These are phyloP conservation scores for Eumacrocentrus americanus DNA, from an alignment of 2,888 invertebrate species.

Conservation along the genomic window DNA sequence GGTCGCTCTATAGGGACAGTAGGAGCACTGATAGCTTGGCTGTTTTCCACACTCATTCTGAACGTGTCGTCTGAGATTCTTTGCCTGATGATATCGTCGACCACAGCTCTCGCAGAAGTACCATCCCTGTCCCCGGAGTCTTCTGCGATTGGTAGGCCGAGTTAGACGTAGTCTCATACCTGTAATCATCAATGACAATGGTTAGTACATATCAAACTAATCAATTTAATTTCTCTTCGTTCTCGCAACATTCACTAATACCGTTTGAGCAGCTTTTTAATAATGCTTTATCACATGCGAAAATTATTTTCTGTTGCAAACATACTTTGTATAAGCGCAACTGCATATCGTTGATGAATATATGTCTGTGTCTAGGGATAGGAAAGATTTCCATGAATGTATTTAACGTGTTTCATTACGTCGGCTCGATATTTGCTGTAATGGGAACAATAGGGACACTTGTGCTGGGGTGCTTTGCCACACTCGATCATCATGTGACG, in stretches of 20 bases:
- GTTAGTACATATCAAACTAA: conserved; percentile 10
- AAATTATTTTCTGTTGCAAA: neutral
- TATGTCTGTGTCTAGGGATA: neutral
- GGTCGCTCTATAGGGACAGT: conserved; percentile 60
- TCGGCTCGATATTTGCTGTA: conserved; percentile 58
- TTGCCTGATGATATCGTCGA: conserved; percentile 65
- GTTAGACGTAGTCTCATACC: conserved; percentile 37
- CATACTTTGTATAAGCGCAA: neutral
- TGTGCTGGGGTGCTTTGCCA: conserved; percentile 57
- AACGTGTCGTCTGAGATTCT: conserved; percentile 64
- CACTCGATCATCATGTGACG: conserved; percentile 60
- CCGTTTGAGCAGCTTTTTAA: no score
- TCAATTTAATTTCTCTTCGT: no score
- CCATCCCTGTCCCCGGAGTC: conserved; percentile 53
- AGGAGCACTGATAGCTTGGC: conserved; percentile 57
- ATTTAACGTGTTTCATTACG: conserved; percentile 53
- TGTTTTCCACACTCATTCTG: conserved; percentile 64
- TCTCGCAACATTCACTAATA: neutral
- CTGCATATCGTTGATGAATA: neutral
- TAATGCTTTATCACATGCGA: neutral
- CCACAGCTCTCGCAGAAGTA: conserved; percentile 63
- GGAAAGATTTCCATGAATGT: conserved; percentile 43
- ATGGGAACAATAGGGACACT: conserved; percentile 55
- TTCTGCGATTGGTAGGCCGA: conserved; percentile 36
- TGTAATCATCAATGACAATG: conserved; percentile 43